These are phyloP conservation scores for Danio choprae DNA, from an alignment of 2,797 vertebrate species.

Conservation along the genomic window DNA sequence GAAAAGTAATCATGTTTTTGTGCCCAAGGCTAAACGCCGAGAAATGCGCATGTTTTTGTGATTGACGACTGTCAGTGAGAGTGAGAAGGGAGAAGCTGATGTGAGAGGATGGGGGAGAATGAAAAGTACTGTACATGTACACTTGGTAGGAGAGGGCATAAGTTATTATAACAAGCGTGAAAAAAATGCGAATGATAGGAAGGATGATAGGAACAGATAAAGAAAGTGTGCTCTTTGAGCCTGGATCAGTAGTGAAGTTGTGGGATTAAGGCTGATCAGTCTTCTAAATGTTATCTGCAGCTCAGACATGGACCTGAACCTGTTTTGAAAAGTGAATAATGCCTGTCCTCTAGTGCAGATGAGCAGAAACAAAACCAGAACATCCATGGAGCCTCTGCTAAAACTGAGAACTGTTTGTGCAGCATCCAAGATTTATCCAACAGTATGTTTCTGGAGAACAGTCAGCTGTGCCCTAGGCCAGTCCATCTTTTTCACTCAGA, in stretches of 20 bases:
- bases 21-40: slow-evolving; percentile 29
- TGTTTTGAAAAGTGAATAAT: slow-evolving; percentile 7
- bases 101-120: slow-evolving; percentile 39
- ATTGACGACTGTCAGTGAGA: slow-evolving; percentile 29
- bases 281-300: slow-evolving; percentile 37
- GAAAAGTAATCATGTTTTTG: slow-evolving; percentile 43
- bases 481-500: slow-evolving; percentile 14
- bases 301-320: slow-evolving; percentile 13
- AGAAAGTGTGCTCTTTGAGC: not conserved
- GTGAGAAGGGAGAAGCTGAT: slow-evolving; percentile 8
- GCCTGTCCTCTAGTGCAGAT: slow-evolving; percentile 11
- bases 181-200: slow-evolving; percentile 27
- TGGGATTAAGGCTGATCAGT: slow-evolving; percentile 37
- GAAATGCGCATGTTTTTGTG: slow-evolving; percentile 20
- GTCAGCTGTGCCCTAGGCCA: not conserved
- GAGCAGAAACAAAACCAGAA: slow-evolving; percentile 18
- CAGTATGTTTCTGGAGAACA: slow-evolving; percentile 15
- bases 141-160: slow-evolving; percentile 64
- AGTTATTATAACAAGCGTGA: slow-evolving; percentile 65
- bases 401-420: slow-evolving; percentile 12
- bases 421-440: slow-evolving; percentile 13
- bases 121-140: not conserved
- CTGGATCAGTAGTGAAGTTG: slow-evolving; percentile 24
- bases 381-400: not conserved
- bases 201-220: slow-evolving; percentile 16